These are phyloP conservation scores for Myotis vivesi DNA, from an alignment of 2,797 vertebrate species.

Conservation along the genomic window DNA sequence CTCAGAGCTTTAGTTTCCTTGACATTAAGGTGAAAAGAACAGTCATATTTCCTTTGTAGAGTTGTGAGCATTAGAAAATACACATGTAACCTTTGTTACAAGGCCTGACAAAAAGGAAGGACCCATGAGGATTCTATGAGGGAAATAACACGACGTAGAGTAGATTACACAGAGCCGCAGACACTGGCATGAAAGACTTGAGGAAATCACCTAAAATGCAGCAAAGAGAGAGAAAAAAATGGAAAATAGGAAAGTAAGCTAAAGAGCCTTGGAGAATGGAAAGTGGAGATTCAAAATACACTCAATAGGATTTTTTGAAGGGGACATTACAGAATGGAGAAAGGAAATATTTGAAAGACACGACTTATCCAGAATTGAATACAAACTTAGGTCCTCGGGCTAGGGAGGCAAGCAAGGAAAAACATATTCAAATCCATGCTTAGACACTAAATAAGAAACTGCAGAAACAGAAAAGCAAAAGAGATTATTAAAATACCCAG, in stretches of 20 bases:
- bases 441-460: not conserved
- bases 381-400: not conserved
- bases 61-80: not conserved
- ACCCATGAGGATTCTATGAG: not conserved
- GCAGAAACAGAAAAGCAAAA: not conserved
- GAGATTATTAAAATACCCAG: not conserved
- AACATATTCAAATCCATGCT: not conserved
- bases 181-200: not conserved
- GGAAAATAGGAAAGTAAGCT: not conserved
- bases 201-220: conserved; percentile 4
- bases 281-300: not conserved
- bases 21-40: not conserved
- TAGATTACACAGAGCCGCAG: not conserved
- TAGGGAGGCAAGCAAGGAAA: not conserved
- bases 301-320: not conserved
- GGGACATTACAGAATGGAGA: not conserved
- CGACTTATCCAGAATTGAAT: not conserved
- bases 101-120: not conserved
- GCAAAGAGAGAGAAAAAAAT: not conserved
- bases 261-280: not conserved
- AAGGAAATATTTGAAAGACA: not conserved
- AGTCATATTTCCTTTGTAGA: not conserved
- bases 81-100: not conserved
- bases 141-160: not conserved
- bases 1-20: not conserved